Percentiles rank a stretch among this genome's conserved stretches.
phyloP scores from a whole-genome alignment of 92 coral and sea anemone genomes.

The Nematostella vectensis region DNA sequence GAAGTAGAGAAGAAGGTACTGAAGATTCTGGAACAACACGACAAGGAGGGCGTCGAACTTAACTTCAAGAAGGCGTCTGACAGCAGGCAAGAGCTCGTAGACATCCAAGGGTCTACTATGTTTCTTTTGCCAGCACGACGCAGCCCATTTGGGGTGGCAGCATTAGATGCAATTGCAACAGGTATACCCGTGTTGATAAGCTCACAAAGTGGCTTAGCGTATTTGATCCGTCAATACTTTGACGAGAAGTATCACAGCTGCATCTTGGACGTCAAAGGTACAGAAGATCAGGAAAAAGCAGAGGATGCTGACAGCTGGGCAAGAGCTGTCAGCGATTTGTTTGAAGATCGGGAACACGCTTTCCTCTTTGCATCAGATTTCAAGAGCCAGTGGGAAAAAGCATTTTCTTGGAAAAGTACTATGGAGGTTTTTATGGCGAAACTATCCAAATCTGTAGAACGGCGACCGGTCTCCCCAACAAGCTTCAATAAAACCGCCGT shows the following conservation, averaged over 20 bases:
- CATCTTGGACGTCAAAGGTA: conserved; percentile 9
- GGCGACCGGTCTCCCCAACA: conserved; percentile 11
- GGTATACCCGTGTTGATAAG: conserved; percentile 25
- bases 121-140: conserved; percentile 22
- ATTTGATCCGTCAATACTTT: conserved; percentile 13
- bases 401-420: conserved; percentile 42
- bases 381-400: conserved; percentile 34
- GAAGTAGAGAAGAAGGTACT: not conserved
- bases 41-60: conserved; percentile 7
- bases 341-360: conserved; percentile 26
- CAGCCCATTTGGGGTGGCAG: conserved; percentile 33
- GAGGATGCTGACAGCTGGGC: conserved; percentile 31
- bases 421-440: conserved; percentile 7
- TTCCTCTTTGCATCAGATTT: conserved; percentile 26
- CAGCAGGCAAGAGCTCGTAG: conserved; percentile 8
- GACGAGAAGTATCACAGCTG: conserved; percentile 20
- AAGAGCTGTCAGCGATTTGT: conserved; percentile 23
- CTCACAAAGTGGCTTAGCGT: conserved; percentile 31
- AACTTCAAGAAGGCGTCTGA: conserved; percentile 4
- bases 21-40: conserved; percentile 5
- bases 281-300: conserved; percentile 11
- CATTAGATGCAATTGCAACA: conserved; percentile 36
- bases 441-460: conserved; percentile 21
- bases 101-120: conserved; percentile 34
- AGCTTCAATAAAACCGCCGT: not conserved